These are phyloP conservation scores for Anguilla obscura DNA, from an alignment of 2,797 vertebrate genomes.

Conservation along the genomic window DNA sequence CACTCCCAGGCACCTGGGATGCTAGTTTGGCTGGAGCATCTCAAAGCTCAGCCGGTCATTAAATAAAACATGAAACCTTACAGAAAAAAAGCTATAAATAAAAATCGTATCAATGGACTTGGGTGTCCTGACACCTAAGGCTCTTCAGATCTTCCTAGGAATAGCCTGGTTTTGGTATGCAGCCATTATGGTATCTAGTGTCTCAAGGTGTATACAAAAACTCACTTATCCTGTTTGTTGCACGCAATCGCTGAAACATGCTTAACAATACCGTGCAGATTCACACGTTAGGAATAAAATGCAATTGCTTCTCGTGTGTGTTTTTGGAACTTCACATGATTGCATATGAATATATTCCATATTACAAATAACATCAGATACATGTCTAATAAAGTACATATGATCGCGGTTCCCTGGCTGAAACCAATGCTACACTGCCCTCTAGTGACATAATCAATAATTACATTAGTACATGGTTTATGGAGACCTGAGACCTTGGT, in stretches of 20 bases:
- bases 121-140: background rate
- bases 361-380: background rate
- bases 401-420: background rate
- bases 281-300: too few species aligned
- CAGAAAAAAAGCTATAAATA: background rate
- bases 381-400: background rate
- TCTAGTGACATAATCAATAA: background rate
- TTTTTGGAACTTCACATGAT: background rate
- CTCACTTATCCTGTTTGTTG: background rate
- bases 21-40: background rate
- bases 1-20: background rate
- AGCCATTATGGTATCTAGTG: background rate
- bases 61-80: background rate
- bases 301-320: background rate
- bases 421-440: slow-evolving; percentile 3
- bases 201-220: background rate
- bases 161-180: background rate
- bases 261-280: background rate
- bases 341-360: too few species aligned
- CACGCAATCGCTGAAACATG: background rate
- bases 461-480: background rate
- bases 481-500: background rate
- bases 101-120: background rate
- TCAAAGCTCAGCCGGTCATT: background rate
- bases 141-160: background rate